Base-by-base conservation (phyloP, 1,140 invertebrate genomes). In the Ctenoplectra terminalis region DNA sequence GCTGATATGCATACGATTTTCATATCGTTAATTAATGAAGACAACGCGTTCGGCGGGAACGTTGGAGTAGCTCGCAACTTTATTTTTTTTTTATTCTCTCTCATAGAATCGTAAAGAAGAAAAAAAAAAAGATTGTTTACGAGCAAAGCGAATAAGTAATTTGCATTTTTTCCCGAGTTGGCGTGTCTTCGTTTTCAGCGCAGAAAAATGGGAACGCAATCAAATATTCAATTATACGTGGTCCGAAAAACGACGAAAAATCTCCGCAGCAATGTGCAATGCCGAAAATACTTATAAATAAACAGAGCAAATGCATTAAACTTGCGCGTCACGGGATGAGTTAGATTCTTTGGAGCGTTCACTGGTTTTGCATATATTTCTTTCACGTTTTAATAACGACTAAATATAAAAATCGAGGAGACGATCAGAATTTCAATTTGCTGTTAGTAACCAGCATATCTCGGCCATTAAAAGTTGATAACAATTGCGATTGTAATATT, bases 321-420 rank as follows among this genome's bases (percentile, higher is more conserved):
- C 48, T 73, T 73, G 58, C 69, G 20, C 46, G 70, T 63, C 70
- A 73, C 77, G 69, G 70, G 73, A 64, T 80, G 73, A 80, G 69
- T 70, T 80, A 73, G 77, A 80, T 80, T 80, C 77, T 52, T 63
- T 23, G 40, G 23, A 43, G 26, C 77, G 20, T 64, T 63, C 58
- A 50, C 76, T 26, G 17, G 43, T 26, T 34, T 9, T 20, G n/a
- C 29, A n/a, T 61, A 37, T 72, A 37, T 72, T 72, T 71, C 69
- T 61, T 61, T 79, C 64, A 9, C 60, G 76, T 72, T 79, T 79
- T 79, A 79, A 72, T 79, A 72, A 79, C 46, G 72, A 72, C 31
- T 72, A 60, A 78, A 78, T 60, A 43, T 43, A 75, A 15, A 31
- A 11, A 34, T 11, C 48, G 23, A 23, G 37, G 6, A 71, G 34